A percentile compares a stretch with the other conserved stretches of the same genome.
phyloP scores from a whole-genome alignment of 2,888 invertebrate genomes.

The Cephus pulcher region DNA sequence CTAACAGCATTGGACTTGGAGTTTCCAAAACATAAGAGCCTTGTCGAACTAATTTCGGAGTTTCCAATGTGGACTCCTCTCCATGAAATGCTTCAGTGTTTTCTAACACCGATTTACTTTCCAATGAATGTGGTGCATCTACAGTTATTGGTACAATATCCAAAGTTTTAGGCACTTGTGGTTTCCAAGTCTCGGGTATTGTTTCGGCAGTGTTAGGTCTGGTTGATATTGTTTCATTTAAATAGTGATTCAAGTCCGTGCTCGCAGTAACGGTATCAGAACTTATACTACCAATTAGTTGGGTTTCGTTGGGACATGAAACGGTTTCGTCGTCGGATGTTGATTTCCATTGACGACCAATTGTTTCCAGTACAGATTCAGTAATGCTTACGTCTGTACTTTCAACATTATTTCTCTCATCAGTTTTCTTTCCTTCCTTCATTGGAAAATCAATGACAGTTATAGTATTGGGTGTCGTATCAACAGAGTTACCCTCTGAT shows the following conservation, averaged over 20 bases:
- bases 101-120: slow-evolving; percentile 17
- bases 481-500: slow-evolving; percentile 24
- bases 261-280: slow-evolving; percentile 39
- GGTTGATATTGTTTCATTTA: slow-evolving; percentile 37
- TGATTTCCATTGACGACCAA: slow-evolving; percentile 13
- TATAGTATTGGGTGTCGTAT: slow-evolving; percentile 11
- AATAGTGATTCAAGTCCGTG: slow-evolving; percentile 45
- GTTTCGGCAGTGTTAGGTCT: slow-evolving; percentile 40
- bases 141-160: slow-evolving; percentile 57
- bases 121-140: slow-evolving; percentile 30
- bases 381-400: slow-evolving; percentile 14
- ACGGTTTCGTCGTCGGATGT: slow-evolving; percentile 24
- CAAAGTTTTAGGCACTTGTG: slow-evolving; percentile 60
- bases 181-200: slow-evolving; percentile 44
- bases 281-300: slow-evolving; percentile 30
- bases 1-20: slow-evolving; percentile 81
- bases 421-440: slow-evolving; percentile 11
- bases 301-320: slow-evolving; percentile 23
- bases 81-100: slow-evolving; percentile 24
- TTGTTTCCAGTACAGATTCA: slow-evolving; percentile 13
- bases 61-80: slow-evolving; percentile 63
- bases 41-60: slow-evolving; percentile 73
- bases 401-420: slow-evolving; percentile 8
- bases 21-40: slow-evolving; percentile 83
- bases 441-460: slow-evolving; percentile 21